Conservation (phyloP, 2,888 invertebrate species). For the Diaphora mendica region DNA sequence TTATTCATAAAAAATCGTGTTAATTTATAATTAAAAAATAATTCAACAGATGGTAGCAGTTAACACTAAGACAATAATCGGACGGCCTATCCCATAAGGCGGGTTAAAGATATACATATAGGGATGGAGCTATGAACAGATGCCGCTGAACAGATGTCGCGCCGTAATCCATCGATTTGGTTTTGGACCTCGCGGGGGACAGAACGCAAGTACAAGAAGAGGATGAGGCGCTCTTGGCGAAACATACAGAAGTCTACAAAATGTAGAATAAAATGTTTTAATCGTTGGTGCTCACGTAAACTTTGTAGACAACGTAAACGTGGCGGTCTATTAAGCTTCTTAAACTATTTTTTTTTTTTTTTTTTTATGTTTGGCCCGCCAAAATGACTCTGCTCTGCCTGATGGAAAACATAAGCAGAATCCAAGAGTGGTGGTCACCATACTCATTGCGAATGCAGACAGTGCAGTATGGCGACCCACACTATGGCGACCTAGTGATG, state of each 20-base stretch:
- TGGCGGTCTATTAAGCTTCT: background rate
- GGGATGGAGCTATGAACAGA: conserved; percentile 7
- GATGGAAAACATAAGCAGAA: too few relatives aligned
- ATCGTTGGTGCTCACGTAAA: background rate
- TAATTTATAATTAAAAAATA: background rate
- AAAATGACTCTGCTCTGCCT: too few relatives aligned
- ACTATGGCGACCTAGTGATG: too few relatives aligned
- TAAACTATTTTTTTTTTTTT: too few relatives aligned
- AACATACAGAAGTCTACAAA: conserved; percentile 1
- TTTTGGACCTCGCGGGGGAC: background rate
- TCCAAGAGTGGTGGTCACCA: too few relatives aligned
- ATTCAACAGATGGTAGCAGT: background rate
- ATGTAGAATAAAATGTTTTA: background rate
- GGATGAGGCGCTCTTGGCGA: conserved; percentile 4
- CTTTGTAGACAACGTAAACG: background rate
- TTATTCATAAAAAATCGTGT: background rate
- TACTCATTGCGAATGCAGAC: too few relatives aligned
- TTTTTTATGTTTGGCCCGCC: too few relatives aligned
- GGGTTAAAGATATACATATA: background rate
- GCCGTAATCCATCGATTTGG: background rate
- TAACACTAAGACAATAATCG: background rate
- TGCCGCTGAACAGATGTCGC: conserved; percentile 9
- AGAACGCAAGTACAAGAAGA: background rate
- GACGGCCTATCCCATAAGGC: background rate
- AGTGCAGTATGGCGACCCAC: too few relatives aligned